Conservation (phyloP, 37 sponge, comb jelly and placozoan species). For the Oscarella lobularis region DNA sequence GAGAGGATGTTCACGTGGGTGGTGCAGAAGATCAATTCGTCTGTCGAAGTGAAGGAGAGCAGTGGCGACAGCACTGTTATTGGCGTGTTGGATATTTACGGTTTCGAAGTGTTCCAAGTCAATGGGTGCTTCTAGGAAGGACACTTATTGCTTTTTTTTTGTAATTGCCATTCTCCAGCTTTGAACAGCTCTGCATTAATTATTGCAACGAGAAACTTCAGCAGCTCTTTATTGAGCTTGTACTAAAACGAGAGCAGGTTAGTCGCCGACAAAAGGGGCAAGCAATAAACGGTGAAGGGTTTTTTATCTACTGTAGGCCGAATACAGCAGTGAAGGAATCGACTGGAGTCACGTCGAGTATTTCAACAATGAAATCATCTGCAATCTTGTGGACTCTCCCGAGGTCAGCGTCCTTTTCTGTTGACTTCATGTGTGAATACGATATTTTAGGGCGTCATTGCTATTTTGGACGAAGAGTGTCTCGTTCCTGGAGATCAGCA, state of each 20-base stretch:
- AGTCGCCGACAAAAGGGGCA: not conserved
- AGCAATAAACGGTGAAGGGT: too few relatives aligned
- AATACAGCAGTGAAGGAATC: conserved; percentile 71
- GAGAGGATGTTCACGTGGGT: conserved; percentile 36
- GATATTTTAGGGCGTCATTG: conserved; percentile 32
- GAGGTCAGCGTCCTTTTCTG: not conserved
- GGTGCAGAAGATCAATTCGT: conserved; percentile 28
- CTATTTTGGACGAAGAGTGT: conserved; percentile 49
- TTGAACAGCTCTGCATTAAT: conserved; percentile 11
- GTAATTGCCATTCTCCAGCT: not conserved
- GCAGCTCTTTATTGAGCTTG: conserved; percentile 1
- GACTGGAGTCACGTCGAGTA: conserved; percentile 67
- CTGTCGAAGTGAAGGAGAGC: conserved; percentile 18
- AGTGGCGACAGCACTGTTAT: conserved; percentile 20
- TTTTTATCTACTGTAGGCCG: conserved; percentile 30
- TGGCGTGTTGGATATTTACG: conserved; percentile 56
- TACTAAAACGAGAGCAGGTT: conserved; percentile 4
- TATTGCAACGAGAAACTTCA: conserved; percentile 11
- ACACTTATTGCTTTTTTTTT: not conserved
- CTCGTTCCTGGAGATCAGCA: conserved; percentile 44
- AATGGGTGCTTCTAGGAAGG: conserved; percentile 25
- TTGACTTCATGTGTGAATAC: not conserved
- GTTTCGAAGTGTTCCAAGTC: conserved; percentile 54
- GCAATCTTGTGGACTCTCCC: conserved; percentile 40
- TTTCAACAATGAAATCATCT: conserved; percentile 54